A percentile compares a stretch with the other conserved stretches of the same genome.
These are phyloP conservation scores for Eugnorisma glareosa DNA, from an alignment of 2,888 invertebrate species.

Conservation along the genomic window DNA sequence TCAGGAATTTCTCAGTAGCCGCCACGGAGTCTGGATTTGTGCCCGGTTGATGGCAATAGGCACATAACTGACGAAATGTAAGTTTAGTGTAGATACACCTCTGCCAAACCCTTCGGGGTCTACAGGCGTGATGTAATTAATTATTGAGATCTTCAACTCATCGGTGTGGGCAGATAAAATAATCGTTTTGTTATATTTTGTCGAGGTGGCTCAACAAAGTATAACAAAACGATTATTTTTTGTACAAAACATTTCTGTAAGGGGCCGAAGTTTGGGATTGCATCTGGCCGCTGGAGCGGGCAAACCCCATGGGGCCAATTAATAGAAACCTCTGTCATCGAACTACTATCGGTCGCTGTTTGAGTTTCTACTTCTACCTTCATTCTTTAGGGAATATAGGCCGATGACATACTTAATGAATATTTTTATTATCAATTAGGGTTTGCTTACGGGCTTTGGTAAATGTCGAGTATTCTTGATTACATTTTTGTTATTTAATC, in stretches of 20 bases:
- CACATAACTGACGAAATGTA: too few species aligned
- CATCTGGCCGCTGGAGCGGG: not conserved
- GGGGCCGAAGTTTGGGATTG: constrained; percentile 29
- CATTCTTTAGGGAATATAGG: constrained; percentile 7
- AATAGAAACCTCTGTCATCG: constrained; percentile 49
- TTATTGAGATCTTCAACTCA: not conserved
- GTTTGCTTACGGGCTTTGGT: not conserved
- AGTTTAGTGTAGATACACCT: too few species aligned
- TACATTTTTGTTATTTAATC: not conserved
- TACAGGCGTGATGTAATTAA: too few species aligned
- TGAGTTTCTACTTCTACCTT: constrained; percentile 30
- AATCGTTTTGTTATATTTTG: not conserved
- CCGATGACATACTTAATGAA: constrained; percentile 22
- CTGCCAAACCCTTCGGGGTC: too few species aligned
- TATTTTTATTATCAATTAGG: constrained; percentile 21
- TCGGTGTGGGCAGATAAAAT: not conserved
- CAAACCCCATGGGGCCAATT: constrained; percentile 54
- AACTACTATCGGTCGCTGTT: constrained; percentile 14
- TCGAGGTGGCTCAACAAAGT: not conserved
- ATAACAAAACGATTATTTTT: not conserved
- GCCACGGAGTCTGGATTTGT: too few species aligned
- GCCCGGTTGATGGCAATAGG: too few species aligned
- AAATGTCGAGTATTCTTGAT: constrained; percentile 1
- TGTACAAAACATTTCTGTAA: not conserved
- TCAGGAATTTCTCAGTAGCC: too few species aligned